These are phyloP conservation scores for Styela clava DNA, from an alignment of 23 tunicate species.

Conservation along the genomic window DNA sequence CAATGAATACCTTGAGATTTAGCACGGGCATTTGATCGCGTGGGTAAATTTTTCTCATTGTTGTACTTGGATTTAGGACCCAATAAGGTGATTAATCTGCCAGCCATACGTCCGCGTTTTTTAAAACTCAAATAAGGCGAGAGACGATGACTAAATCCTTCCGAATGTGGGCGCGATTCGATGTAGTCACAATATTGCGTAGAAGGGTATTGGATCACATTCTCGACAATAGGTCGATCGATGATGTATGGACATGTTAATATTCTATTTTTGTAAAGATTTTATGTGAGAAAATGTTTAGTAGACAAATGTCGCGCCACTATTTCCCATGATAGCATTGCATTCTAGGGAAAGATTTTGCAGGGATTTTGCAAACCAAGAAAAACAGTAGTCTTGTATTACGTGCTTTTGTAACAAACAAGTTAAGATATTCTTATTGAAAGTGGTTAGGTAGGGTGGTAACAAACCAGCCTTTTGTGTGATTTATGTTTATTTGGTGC, in stretches of 20 bases:
- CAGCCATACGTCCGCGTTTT: background rate
- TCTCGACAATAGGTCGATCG: background rate
- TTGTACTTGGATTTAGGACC: background rate
- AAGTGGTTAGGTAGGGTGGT: background rate
- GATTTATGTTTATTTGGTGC: slow-evolving; percentile 6
- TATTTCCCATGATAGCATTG: background rate
- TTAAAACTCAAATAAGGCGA: background rate
- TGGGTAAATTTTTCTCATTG: slow-evolving; percentile 15
- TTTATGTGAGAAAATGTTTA: background rate
- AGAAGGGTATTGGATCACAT: background rate
- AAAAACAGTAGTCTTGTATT: background rate
- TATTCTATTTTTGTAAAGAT: background rate
- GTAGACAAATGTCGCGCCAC: background rate
- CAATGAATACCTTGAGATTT: background rate
- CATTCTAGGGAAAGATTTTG: background rate
- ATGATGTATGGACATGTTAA: background rate
- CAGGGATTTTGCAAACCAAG: background rate
- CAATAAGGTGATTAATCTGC: background rate
- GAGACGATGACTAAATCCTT: background rate
- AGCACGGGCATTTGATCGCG: slow-evolving; percentile 1
- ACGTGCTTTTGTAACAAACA: background rate
- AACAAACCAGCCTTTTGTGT: slow-evolving; percentile 2
- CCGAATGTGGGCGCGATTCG: background rate
- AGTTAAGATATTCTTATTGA: background rate
- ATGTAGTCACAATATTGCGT: background rate